Conservation (phyloP, 2,888 invertebrate genomes). For the Fragum sueziense region DNA sequence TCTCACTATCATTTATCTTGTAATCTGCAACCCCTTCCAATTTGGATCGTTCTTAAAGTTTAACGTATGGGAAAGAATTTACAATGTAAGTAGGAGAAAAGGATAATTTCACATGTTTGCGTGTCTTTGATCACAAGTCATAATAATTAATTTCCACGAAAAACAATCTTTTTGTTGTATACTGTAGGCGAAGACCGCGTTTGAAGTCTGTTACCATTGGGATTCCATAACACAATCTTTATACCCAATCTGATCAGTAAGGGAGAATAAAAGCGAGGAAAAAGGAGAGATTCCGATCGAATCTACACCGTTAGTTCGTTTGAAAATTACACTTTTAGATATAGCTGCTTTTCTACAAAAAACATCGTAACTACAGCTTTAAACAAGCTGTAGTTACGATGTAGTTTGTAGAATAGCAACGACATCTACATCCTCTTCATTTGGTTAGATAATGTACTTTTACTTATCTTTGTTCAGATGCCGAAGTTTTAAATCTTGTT, state of each 20-base stretch:
- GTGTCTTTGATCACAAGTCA: conserved; percentile 13
- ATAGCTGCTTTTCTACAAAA: not conserved
- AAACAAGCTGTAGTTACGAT: not conserved
- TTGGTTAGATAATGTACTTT: too few relatives aligned
- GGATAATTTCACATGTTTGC: conserved; percentile 8
- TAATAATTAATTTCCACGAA: conserved; percentile 28
- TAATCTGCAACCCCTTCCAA: too few relatives aligned
- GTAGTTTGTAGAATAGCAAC: too few relatives aligned
- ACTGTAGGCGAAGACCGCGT: not conserved
- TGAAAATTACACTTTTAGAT: not conserved
- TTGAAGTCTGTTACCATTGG: conserved; percentile 8
- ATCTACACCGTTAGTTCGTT: conserved; percentile 6
- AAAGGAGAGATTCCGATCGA: conserved; percentile 13
- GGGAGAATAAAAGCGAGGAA: conserved; percentile 8
- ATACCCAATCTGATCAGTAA: conserved; percentile 9
- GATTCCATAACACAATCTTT: conserved; percentile 10
- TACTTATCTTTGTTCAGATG: too few relatives aligned
- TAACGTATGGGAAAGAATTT: not conserved
- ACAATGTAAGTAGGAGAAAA: not conserved
- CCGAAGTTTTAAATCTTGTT: too few relatives aligned
- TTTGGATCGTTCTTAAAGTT: too few relatives aligned
- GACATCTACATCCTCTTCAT: too few relatives aligned
- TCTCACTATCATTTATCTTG: too few relatives aligned
- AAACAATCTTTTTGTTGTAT: conserved; percentile 19
- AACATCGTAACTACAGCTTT: not conserved